Evolutionary conservation across 2,797 vertebrate genomes (phyloP), one percentile per base, ranked within the genome.

Genomic region (Danionella dracula): DNA sequence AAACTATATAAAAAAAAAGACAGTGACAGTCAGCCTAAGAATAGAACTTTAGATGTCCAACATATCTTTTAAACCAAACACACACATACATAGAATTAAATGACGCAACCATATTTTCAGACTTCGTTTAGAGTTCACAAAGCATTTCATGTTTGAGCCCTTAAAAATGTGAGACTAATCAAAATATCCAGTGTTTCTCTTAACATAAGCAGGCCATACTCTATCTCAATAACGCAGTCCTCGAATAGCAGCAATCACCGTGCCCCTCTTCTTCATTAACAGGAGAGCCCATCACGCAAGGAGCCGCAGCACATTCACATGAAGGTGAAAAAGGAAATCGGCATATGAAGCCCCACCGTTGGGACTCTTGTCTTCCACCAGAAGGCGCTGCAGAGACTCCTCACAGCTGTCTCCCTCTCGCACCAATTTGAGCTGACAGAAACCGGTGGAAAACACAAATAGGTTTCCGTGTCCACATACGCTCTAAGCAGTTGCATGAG

Each of bases 361-460:
- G 21, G 88, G 89, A 66, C 87, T 91, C 78, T 88, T 90, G 70
- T 91, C 89, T 57, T 92, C 89, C 53, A 92, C 87, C 3, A 91
- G 82, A 74, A 87, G 85, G 65, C 75, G 85, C 78, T 88, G 87
- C 60, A 91, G 77, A 2, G 78, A 78, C 72, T 90, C 86, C 73
- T 90, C 87, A 4, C 86, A 84, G 75, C 75, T 63, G 71, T 90
- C 88, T 0, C 85, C 86, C 71, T 91, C 84, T 37, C 87, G 89
- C 70, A 89, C 86, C 74, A 90, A 69, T 70, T 78, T 68, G 65
- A 91, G 67, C 90, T 92, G 69, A 66, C 8, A 48, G 11, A 72
- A 12, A 38, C 23, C 3, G 3, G 23, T 27, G 23, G 3, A 27
- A 27, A 3, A 27, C 3, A 27, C 23, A 27, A 27, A 27, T 27